Evolutionary conservation across 2,797 vertebrate species (phyloP).

Genomic region (Sebastes paucispinis): DNA sequence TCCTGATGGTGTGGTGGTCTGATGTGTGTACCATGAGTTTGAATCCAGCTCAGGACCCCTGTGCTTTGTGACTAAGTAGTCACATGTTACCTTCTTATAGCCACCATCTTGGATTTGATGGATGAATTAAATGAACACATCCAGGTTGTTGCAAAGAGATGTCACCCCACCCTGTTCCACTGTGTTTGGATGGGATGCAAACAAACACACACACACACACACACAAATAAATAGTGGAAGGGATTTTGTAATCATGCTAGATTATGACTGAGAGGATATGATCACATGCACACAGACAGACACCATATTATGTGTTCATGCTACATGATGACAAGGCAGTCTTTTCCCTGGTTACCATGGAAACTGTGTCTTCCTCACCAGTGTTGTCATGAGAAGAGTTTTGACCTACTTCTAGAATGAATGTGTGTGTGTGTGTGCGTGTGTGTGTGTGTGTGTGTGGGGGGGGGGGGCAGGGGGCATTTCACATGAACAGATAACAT

Average conservation of each 20-base stretch:
- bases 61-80: background rate
- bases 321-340: too few species aligned
- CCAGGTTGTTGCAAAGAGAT: background rate
- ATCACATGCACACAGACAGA: too few species aligned
- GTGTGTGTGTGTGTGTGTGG: background rate
- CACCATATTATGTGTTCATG: too few species aligned
- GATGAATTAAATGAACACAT: background rate
- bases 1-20: background rate
- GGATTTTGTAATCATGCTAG: background rate
- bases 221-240: background rate
- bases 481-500: too few species aligned
- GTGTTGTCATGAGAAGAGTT: too few species aligned
- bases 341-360: too few species aligned
- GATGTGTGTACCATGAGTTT: background rate
- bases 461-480: background rate
- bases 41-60: background rate
- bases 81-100: background rate
- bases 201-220: background rate
- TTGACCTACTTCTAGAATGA: too few species aligned
- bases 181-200: background rate
- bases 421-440: too few species aligned
- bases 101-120: background rate
- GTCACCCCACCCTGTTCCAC: background rate
- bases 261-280: constrained; percentile 11
- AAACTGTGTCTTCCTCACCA: too few species aligned